Evolutionary conservation across 2,888 invertebrate species (phyloP), one percentile per base, ranked within the genome.

Genomic region (Mylabris sibirica): DNA sequence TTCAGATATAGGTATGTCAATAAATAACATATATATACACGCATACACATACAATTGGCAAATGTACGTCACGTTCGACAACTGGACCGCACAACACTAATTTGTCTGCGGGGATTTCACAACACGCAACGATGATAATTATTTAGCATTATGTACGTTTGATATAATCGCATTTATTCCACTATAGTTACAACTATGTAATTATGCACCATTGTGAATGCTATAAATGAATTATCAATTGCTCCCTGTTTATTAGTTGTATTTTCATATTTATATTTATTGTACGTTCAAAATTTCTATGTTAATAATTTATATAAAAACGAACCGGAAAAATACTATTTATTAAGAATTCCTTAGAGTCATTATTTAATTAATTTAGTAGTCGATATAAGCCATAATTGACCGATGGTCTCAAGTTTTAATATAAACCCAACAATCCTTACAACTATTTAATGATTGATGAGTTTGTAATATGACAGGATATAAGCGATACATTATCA

Each of bases 1-100:
- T 79, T 77, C 78, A 72, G 75, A 76, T 77, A 70, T 76, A 73
- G 76, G 76, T 75, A 77, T 76, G 77, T 71, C 76, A 75, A 77
- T 81, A 81, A 81, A 81, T 81, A 80, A 78, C 78, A 71, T 12
- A 65, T 30, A n/a, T n/a, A n/a, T n/a, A n/a, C n/a, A n/a, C n/a
- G n/a, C n/a, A n/a, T n/a, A 30, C 30, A 30, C 30, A 30, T 67
- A 73, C 80, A 80, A 83, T 82, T 80, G 82, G 80, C 77, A 77
- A 82, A 79, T 81, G 82, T 81, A 82, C 81, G 83, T 83, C 82
- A 81, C 81, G 80, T 82, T 79, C 81, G 82, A 82, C 81, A 81
- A 80, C 76, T 75, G 80, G 80, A 80, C 82, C 79, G 80, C 78
- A 79, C 78, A 24, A 53, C 79, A 79, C 80, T 83, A 84, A 84